phyloP scores from a whole-genome alignment of 1,140 invertebrate species.

The Drosophila arizonae region DNA sequence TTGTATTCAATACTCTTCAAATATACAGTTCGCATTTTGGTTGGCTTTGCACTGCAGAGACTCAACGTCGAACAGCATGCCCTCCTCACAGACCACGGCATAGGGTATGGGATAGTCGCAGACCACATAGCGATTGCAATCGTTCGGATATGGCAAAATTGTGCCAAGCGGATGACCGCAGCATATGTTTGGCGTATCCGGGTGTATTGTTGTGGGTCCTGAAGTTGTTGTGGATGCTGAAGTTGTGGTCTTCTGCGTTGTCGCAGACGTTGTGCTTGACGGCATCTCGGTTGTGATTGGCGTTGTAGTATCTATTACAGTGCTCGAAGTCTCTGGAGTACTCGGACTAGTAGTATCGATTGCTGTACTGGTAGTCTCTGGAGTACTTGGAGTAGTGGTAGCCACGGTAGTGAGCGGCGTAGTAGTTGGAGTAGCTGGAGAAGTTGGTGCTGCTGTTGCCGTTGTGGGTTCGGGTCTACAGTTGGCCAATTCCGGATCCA shows the following conservation, averaged over 20 bases:
- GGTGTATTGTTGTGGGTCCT: slow-evolving; percentile 27
- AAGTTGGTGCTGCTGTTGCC: neutral
- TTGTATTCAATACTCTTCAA: neutral
- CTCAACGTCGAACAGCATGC: slow-evolving; percentile 24
- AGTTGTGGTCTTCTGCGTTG: slow-evolving; percentile 2
- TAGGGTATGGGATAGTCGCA: slow-evolving; percentile 64
- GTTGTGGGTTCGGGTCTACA: slow-evolving; percentile 35
- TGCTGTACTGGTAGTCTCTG: slow-evolving; percentile 7
- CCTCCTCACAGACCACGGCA: slow-evolving; percentile 32
- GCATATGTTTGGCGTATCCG: slow-evolving; percentile 56
- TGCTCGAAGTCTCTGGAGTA: neutral
- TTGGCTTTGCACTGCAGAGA: slow-evolving; percentile 28
- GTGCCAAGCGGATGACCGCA: slow-evolving; percentile 51
- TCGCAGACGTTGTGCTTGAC: neutral
- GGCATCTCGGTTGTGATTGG: neutral
- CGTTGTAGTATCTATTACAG: neutral
- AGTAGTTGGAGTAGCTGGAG: neutral
- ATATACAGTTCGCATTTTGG: neutral
- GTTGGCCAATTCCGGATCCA: slow-evolving; percentile 58
- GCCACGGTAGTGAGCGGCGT: neutral
- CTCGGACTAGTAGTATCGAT: slow-evolving; percentile 13
- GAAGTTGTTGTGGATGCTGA: slow-evolving; percentile 5
- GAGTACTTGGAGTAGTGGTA: slow-evolving; percentile 7
- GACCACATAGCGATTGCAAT: slow-evolving; percentile 56
- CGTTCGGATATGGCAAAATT: slow-evolving; percentile 56